Evolutionary conservation across 1,140 invertebrate species (phyloP).

Genomic region (Anoplolepis gracilipes): DNA sequence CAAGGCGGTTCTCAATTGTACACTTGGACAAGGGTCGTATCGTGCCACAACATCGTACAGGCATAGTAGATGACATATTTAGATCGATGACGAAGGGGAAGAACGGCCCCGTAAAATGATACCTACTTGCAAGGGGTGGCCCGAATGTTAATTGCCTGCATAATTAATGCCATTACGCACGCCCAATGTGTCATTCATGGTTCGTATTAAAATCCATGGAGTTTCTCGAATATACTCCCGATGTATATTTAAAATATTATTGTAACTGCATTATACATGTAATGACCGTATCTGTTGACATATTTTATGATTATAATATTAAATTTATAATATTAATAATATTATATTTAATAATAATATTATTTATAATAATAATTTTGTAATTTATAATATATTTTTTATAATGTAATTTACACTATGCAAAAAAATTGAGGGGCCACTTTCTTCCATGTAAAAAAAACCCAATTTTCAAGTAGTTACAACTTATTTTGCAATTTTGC

Average conservation of each 20-base stretch:
- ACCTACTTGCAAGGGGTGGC: conserved; percentile 72
- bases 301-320: background rate
- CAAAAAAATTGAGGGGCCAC: too few species aligned
- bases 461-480: too few species aligned
- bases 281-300: background rate
- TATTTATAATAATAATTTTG: too few species aligned
- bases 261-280: background rate
- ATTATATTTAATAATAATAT: too few species aligned
- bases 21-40: conserved; percentile 71
- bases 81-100: conserved; percentile 80
- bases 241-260: conserved; percentile 12
- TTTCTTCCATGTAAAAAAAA: too few species aligned
- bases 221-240: background rate
- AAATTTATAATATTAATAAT: background rate
- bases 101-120: conserved; percentile 75
- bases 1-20: conserved; percentile 48
- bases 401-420: too few species aligned
- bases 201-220: conserved; percentile 25
- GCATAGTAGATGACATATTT: conserved; percentile 73
- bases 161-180: conserved; percentile 79
- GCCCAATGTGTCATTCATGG: conserved; percentile 2
- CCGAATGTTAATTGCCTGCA: conserved; percentile 82
- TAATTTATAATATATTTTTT: background rate
- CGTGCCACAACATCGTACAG: conserved; percentile 76
- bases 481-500: too few species aligned